These are phyloP conservation scores for Lasioglossum albipes DNA, from an alignment of 1,140 invertebrate genomes.

Conservation along the genomic window DNA sequence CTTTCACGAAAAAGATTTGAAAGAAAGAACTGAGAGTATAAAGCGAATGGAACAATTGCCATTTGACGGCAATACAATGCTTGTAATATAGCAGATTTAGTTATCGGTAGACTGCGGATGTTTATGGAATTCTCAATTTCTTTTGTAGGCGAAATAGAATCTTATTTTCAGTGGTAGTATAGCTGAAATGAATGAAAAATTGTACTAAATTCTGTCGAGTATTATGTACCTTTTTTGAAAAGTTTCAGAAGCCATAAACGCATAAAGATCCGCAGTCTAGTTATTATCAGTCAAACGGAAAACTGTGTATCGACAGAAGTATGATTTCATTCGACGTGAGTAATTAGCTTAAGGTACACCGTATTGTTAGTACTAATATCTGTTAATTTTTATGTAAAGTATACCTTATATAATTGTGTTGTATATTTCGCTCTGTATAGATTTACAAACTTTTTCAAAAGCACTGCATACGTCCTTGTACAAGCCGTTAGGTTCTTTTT, in stretches of 20 bases:
- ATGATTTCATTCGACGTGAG: conserved; percentile 24
- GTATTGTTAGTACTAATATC: conserved; percentile 36
- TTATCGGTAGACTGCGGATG: neutral
- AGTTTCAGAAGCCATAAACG: no score
- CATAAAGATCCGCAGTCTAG: no score
- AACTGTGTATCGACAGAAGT: conserved; percentile 9
- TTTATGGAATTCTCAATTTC: no score
- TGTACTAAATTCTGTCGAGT: no score
- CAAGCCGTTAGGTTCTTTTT: conserved; percentile 20
- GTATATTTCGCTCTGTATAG: conserved; percentile 54
- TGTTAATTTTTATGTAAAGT: conserved; percentile 64
- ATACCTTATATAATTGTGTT: conserved; percentile 33
- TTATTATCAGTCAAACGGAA: neutral
- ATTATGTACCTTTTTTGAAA: no score
- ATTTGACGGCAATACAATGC: neutral
- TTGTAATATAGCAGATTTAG: neutral
- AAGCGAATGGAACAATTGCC: neutral
- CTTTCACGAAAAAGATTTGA: neutral
- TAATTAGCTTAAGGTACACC: conserved; percentile 34
- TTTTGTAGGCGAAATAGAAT: no score
- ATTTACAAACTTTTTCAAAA: conserved; percentile 41
- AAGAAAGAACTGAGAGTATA: neutral
- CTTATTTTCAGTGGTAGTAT: no score
- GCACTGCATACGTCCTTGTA: conserved; percentile 15
- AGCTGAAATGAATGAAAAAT: no score